Evolutionary conservation across 2,797 vertebrate genomes (phyloP).

Genomic region (Knipowitschia caucasica): DNA sequence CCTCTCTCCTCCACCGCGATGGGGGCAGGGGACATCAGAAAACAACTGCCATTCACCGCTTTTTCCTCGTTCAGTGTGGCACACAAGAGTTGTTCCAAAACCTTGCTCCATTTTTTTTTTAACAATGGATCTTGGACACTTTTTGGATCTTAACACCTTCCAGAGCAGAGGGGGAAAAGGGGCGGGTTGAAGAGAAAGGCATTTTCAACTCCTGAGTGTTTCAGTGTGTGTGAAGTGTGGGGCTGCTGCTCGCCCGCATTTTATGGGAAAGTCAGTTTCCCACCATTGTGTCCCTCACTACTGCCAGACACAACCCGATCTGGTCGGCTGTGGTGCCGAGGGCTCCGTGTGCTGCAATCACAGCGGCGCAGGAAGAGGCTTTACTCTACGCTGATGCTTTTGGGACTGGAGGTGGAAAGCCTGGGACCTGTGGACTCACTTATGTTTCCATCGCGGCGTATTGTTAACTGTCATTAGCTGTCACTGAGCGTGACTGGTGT

Average conservation of each 20-base stretch:
- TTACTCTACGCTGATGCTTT: slow-evolving; percentile 47
- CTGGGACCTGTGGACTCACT: slow-evolving; percentile 25
- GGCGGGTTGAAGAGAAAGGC: slow-evolving; percentile 61
- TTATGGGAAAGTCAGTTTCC: slow-evolving; percentile 86
- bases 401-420: slow-evolving; percentile 41
- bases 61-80: slow-evolving; percentile 37
- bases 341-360: slow-evolving; percentile 35
- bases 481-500: slow-evolving; percentile 48
- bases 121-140: slow-evolving; percentile 68
- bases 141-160: slow-evolving; percentile 60
- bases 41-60: slow-evolving; percentile 49
- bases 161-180: slow-evolving; percentile 64
- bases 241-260: slow-evolving; percentile 67
- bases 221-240: slow-evolving; percentile 64
- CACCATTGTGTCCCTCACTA: slow-evolving; percentile 72
- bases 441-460: slow-evolving; percentile 34
- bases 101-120: slow-evolving; percentile 68
- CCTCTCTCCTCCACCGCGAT: slow-evolving; percentile 69
- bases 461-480: slow-evolving; percentile 41
- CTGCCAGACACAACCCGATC: slow-evolving; percentile 83
- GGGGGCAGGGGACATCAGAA: slow-evolving; percentile 59
- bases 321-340: slow-evolving; percentile 41
- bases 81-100: slow-evolving; percentile 69
- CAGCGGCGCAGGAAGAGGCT: slow-evolving; percentile 59
- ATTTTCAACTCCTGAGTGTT: slow-evolving; percentile 62